These are phyloP conservation scores for Didymodactylos carnosus DNA, from an alignment of 2,888 invertebrate genomes.

Conservation along the genomic window DNA sequence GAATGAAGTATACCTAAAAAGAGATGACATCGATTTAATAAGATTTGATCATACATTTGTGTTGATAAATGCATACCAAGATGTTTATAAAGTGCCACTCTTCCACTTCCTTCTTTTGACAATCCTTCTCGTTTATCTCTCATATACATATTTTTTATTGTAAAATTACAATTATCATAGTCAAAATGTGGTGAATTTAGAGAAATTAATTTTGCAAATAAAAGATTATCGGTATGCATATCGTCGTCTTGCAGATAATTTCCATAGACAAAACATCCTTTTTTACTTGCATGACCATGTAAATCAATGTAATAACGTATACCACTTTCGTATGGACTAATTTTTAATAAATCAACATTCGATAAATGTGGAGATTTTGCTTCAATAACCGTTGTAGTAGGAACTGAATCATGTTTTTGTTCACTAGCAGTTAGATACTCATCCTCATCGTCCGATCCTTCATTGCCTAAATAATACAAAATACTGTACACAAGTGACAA, in stretches of 20 bases:
- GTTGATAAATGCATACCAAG: too few species aligned
- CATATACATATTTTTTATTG: constrained; percentile 59
- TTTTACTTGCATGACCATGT: constrained; percentile 77
- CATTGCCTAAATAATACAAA: constrained; percentile 1
- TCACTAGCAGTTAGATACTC: background rate
- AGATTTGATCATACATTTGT: too few species aligned
- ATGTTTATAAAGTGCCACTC: constrained; percentile 66
- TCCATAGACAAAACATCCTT: constrained; percentile 76
- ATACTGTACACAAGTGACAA: too few species aligned
- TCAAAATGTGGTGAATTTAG: constrained; percentile 76
- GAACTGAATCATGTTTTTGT: background rate
- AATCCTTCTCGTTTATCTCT: constrained; percentile 70
- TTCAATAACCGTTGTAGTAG: too few species aligned
- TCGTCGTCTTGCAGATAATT: constrained; percentile 65
- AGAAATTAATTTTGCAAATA: constrained; percentile 65
- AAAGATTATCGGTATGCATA: constrained; percentile 43
- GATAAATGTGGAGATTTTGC: constrained; percentile 24
- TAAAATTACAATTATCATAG: constrained; percentile 73
- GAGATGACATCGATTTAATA: too few species aligned
- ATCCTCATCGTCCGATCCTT: constrained; percentile 12
- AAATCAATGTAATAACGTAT: constrained; percentile 56
- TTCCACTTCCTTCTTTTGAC: constrained; percentile 74
- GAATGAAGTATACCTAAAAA: constrained; percentile 10
- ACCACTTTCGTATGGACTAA: constrained; percentile 29
- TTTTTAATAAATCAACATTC: constrained; percentile 23